Conservation (phyloP, 2,113 vertebrate genomes). For the Carassius auratus region DNA sequence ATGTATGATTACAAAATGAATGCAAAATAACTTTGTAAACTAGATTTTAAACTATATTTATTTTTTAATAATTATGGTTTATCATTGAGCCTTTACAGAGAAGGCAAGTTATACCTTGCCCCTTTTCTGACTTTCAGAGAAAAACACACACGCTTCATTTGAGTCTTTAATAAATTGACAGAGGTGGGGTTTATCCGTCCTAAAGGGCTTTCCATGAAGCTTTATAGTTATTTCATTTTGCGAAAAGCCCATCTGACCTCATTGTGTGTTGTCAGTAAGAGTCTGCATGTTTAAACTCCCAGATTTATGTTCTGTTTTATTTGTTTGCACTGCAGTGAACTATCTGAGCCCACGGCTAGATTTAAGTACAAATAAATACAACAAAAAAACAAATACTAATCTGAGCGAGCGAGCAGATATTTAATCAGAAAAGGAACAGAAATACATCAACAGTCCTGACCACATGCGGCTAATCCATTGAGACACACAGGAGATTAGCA, state of each 20-base stretch:
- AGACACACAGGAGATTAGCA: constrained; percentile 40
- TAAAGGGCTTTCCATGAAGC: constrained; percentile 29
- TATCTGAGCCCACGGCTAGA: background rate
- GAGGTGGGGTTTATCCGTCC: constrained; percentile 5
- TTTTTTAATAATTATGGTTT: background rate
- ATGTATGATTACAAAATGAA: background rate
- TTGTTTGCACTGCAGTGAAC: constrained; percentile 20
- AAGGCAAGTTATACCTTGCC: background rate
- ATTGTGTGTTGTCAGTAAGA: constrained; percentile 3
- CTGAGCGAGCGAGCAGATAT: background rate
- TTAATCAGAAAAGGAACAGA: background rate
- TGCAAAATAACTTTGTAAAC: background rate
- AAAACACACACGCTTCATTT: background rate
- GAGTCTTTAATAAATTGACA: background rate
- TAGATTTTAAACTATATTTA: background rate
- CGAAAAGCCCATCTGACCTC: constrained; percentile 20
- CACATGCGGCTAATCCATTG: constrained; percentile 23
- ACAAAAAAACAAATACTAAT: constrained; percentile 3
- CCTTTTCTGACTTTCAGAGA: background rate
- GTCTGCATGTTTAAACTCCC: constrained; percentile 17
- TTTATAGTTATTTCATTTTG: constrained; percentile 6
- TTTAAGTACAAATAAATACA: background rate
- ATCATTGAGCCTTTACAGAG: background rate
- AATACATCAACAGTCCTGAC: constrained; percentile 24
- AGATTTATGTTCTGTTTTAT: constrained; percentile 31